Conservation (phyloP, 2,797 vertebrate species). For the Spea hammondii region DNA sequence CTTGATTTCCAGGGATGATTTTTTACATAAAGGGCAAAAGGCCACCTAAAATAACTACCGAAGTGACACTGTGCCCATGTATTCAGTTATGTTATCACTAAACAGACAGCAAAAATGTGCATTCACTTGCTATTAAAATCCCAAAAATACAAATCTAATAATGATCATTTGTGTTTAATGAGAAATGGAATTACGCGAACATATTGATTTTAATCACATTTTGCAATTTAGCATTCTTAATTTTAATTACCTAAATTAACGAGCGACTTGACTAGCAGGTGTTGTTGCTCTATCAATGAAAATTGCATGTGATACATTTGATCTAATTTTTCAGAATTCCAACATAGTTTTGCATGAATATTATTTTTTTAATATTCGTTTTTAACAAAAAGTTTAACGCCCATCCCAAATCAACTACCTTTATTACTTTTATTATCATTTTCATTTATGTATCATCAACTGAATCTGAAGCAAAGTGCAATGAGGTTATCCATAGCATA, state of each 20-base stretch:
- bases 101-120: constrained; percentile 43
- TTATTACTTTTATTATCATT: too few species aligned
- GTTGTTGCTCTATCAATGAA: neutral
- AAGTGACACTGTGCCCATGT: too few species aligned
- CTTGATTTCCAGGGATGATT: too few species aligned
- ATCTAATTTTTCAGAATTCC: neutral
- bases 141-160: neutral
- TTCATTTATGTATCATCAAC: too few species aligned
- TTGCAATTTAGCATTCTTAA: constrained; percentile 13
- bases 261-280: constrained; percentile 4
- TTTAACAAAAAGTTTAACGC: neutral
- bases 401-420: too few species aligned
- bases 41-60: too few species aligned
- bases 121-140: neutral
- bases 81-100: neutral
- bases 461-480: too few species aligned
- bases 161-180: neutral
- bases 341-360: neutral
- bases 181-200: neutral
- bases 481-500: too few species aligned
- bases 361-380: neutral
- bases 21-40: too few species aligned
- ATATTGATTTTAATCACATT: constrained; percentile 8
- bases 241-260: constrained; percentile 10
- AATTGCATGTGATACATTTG: neutral